Evolutionary conservation across 1,140 invertebrate genomes (phyloP), one percentile per base, ranked within the genome.

Genomic region (Delia radicum): DNA sequence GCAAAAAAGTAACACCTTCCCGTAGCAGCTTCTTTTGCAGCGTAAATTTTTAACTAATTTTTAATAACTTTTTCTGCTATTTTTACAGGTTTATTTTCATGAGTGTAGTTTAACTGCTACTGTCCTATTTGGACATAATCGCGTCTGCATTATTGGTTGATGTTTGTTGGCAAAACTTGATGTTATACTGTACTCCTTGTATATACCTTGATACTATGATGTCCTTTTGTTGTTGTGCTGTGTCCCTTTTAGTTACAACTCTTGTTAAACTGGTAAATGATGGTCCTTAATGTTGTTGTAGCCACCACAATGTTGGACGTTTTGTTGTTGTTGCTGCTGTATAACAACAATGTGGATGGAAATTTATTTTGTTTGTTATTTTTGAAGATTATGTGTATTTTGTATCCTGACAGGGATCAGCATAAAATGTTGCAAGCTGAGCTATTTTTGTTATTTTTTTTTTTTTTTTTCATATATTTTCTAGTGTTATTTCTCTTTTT

Each of bases 361-460:
- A 77, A 81, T 81, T 85, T 82, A 83, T 85, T 85, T 83, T 78
- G 77, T 81, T 82, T 77, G 77, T 75, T 71, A 75, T 85, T 85
- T 84, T 85, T 85, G 81, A 84, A 85, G 83, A 85, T 85, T 85
- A 85, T 85, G 83, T 85, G 83, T 85, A 83, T 85, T 85, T 85
- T 85, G 83, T 85, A 83, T 79, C 81, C 83, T 85, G 83, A 85
- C 83, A 85, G 83, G 83, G 83, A 85, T 85, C 83, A 85, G 83
- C 83, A 85, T 85, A 85, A 85, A 85, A 85, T 85, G 83, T 84
- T 85, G 83, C 83, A 83, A 85, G 81, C 83, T 85, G 83, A 83
- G 83, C 81, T 80, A 82, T 82, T 81, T 81, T 77, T 48, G n/a
- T 62, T 62, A 28, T 29, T 29, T 29, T 29, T 31, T 28, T n/a